These are phyloP conservation scores for Miichthys miiuy DNA, from an alignment of 2,797 vertebrate species.

Conservation along the genomic window DNA sequence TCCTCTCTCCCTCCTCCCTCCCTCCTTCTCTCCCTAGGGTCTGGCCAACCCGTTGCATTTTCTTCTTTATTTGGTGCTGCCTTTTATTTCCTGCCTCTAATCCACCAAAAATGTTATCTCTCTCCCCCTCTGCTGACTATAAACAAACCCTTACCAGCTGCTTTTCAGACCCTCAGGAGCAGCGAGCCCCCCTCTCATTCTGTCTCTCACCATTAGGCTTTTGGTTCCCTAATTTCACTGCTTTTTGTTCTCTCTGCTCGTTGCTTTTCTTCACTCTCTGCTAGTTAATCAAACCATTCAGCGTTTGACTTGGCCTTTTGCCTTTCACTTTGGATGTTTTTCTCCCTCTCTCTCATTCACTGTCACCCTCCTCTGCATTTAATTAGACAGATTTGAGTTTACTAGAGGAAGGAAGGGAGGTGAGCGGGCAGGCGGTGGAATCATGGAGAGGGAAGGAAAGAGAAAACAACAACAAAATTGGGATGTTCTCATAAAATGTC, in stretches of 20 bases:
- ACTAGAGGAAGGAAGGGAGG: conserved; percentile 42
- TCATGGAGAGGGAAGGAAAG: conserved; percentile 18
- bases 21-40: conserved; percentile 17
- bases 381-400: conserved; percentile 47
- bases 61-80: conserved; percentile 85
- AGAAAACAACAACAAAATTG: conserved; percentile 52
- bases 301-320: conserved; percentile 3
- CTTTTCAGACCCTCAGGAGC: conserved; percentile 48
- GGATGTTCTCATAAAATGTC: conserved; percentile 46
- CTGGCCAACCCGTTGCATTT: conserved; percentile 67
- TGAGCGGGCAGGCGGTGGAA: conserved; percentile 31
- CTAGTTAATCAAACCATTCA: conserved; percentile 30
- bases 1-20: conserved; percentile 38
- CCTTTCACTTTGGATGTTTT: conserved; percentile 1
- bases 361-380: conserved; percentile 23
- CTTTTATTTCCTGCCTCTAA: conserved; percentile 77
- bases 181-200: conserved; percentile 10
- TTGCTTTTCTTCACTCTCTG: conserved; percentile 2
- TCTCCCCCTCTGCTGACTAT: conserved; percentile 62
- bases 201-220: neutral
- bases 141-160: conserved; percentile 75
- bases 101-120: conserved; percentile 81
- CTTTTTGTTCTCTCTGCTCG: neutral
- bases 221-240: conserved; percentile 37
- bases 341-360: conserved; percentile 7